Percentiles rank a stretch among this genome's conserved stretches.
phyloP scores from a whole-genome alignment of 1,140 invertebrate species.

The Pogonomyrmex californicus region DNA sequence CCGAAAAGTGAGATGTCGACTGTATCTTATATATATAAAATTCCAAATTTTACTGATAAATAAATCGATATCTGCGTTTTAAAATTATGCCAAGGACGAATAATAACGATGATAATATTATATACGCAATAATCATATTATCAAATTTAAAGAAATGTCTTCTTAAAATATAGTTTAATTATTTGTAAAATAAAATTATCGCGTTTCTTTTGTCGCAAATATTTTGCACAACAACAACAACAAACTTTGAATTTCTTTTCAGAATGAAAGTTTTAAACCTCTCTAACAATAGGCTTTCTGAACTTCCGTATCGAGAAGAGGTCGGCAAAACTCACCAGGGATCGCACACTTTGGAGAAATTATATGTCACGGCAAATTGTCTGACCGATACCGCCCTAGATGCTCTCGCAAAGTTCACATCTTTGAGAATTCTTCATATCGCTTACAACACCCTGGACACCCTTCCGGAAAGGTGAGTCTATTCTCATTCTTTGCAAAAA shows the following conservation, averaged over 20 bases:
- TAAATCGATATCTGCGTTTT: not conserved
- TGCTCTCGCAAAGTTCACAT: slow-evolving; percentile 89
- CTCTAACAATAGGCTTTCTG: slow-evolving; percentile 92
- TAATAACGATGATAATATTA: slow-evolving; percentile 12
- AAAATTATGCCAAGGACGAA: slow-evolving; percentile 1
- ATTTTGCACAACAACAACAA: not conserved
- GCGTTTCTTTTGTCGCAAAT: slow-evolving; percentile 14
- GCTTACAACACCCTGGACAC: slow-evolving; percentile 93
- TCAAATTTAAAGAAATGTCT: not conserved
- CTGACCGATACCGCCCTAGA: slow-evolving; percentile 91
- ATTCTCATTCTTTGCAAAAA: slow-evolving; percentile 24
- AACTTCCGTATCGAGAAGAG: slow-evolving; percentile 89
- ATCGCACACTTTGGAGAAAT: slow-evolving; percentile 89
- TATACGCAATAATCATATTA: not conserved
- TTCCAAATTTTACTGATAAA: slow-evolving; percentile 1
- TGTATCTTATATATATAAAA: not conserved
- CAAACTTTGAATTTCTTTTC: slow-evolving; percentile 44
- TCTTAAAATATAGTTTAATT: slow-evolving; percentile 32
- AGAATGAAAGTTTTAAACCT: slow-evolving; percentile 92
- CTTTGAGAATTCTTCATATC: slow-evolving; percentile 91
- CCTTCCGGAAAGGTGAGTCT: slow-evolving; percentile 89
- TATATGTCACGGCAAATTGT: slow-evolving; percentile 93
- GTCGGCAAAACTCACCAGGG: slow-evolving; percentile 77
- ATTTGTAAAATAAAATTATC: not conserved
- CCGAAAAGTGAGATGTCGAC: slow-evolving; percentile 86